Percentiles rank a stretch among this genome's conserved stretches.
These are phyloP conservation scores for Platycheirus albimanus DNA, from an alignment of 2,888 invertebrate genomes.

Conservation along the genomic window DNA sequence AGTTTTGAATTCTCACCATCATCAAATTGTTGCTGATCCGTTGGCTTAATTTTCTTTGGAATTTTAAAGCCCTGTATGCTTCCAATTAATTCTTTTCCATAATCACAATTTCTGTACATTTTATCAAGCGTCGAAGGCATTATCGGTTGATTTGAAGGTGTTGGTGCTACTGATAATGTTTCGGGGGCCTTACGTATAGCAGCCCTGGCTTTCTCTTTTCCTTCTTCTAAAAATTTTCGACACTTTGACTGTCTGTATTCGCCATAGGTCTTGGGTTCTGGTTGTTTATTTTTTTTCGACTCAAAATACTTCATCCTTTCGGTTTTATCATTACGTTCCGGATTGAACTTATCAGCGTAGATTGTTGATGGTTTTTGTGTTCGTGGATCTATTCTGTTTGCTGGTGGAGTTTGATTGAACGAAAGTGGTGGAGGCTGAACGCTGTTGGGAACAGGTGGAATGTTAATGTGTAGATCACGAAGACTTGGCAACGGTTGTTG, in stretches of 20 bases:
- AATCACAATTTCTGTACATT: slow-evolving; percentile 77
- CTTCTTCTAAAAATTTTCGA: slow-evolving; percentile 43
- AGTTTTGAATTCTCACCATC: not conserved
- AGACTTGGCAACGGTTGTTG: slow-evolving; percentile 49
- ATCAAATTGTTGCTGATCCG: slow-evolving; percentile 36
- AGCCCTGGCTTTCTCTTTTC: not conserved
- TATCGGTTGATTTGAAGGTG: slow-evolving; percentile 16
- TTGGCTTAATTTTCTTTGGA: slow-evolving; percentile 77
- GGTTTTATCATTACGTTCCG: slow-evolving; percentile 76
- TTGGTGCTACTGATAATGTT: not conserved
- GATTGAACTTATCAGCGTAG: slow-evolving; percentile 75
- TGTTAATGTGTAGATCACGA: slow-evolving; percentile 19
- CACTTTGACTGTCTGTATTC: slow-evolving; percentile 79
- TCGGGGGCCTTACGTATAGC: not conserved
- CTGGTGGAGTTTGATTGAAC: not conserved
- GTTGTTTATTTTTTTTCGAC: slow-evolving; percentile 76
- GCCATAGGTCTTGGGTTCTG: slow-evolving; percentile 78
- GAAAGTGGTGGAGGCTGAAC: not conserved
- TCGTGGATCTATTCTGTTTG: slow-evolving; percentile 45
- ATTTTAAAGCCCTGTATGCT: slow-evolving; percentile 78
- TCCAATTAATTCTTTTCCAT: slow-evolving; percentile 47
- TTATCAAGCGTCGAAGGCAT: slow-evolving; percentile 78
- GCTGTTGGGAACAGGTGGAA: not conserved
- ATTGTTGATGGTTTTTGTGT: slow-evolving; percentile 34
- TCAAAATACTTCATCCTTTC: slow-evolving; percentile 78